phyloP scores from a whole-genome alignment of 1,140 invertebrate genomes.

The Acromyrmex echinatior region DNA sequence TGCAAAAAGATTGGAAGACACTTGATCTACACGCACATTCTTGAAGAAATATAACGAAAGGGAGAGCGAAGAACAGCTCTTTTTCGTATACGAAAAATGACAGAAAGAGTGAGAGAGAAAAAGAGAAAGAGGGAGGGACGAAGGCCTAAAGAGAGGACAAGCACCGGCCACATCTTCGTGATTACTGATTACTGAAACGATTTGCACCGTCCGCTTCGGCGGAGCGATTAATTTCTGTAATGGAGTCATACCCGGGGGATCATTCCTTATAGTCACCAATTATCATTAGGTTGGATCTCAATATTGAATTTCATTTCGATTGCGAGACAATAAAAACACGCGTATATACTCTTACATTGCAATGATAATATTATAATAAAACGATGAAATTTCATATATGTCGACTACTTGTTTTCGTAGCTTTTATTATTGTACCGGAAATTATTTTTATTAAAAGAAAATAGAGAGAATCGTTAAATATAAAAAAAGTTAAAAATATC shows the following conservation, averaged over 20 bases:
- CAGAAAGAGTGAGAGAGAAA: neutral
- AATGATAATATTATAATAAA: constrained; percentile 38
- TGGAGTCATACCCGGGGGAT: constrained; percentile 64
- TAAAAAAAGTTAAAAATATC: neutral
- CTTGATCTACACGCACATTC: constrained; percentile 53
- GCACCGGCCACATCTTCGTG: constrained; percentile 25
- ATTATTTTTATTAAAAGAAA: neutral
- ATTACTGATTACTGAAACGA: constrained; percentile 71
- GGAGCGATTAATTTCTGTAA: constrained; percentile 72
- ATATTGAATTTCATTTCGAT: constrained; percentile 67
- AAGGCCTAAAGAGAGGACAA: constrained; percentile 24
- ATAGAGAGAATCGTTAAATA: neutral
- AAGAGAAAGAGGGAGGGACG: neutral
- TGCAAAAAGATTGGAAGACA: constrained; percentile 38
- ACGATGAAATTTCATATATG: neutral
- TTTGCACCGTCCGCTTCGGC: constrained; percentile 65
- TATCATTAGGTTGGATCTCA: constrained; percentile 62
- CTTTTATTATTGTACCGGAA: too few relatives aligned
- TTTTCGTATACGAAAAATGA: neutral
- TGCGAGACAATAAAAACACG: constrained; percentile 24
- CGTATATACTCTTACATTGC: neutral
- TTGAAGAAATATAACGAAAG: constrained; percentile 52
- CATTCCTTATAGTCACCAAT: constrained; percentile 54
- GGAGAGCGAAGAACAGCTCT: constrained; percentile 31
- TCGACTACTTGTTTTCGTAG: neutral